phyloP scores from a whole-genome alignment of 1,140 invertebrate species.

The Heliothis virescens region DNA sequence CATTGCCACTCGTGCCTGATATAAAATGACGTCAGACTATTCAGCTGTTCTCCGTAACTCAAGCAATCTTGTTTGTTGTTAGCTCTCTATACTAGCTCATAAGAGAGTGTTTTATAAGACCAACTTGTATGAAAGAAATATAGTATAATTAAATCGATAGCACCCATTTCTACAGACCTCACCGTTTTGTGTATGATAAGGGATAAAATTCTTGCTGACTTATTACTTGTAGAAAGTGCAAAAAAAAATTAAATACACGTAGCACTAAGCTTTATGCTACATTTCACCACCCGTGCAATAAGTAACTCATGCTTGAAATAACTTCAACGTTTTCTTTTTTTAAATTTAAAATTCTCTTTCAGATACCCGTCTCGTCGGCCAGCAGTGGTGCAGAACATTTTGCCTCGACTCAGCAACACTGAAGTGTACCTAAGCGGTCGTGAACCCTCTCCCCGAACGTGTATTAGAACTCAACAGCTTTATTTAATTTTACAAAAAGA shows the following conservation, averaged over 20 bases:
- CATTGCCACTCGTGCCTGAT: conserved; percentile 37
- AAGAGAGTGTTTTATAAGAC: neutral
- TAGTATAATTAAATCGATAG: no score
- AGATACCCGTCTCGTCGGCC: conserved; percentile 49
- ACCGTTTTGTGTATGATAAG: no score
- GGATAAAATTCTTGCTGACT: no score
- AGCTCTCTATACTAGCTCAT: neutral
- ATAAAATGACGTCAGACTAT: conserved; percentile 41
- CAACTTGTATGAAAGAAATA: no score
- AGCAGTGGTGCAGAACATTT: conserved; percentile 59
- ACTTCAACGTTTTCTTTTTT: conserved; percentile 30
- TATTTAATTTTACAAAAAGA: conserved; percentile 46
- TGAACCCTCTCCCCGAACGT: conserved; percentile 48
- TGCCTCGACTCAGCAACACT: conserved; percentile 47
- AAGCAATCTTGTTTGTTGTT: conserved; percentile 12
- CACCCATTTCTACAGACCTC: no score
- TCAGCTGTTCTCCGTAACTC: conserved; percentile 24
- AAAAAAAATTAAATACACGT: neutral
- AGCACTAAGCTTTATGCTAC: neutral
- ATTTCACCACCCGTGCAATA: conserved; percentile 4
- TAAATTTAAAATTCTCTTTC: conserved; percentile 52
- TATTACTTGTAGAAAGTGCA: neutral
- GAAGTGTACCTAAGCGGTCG: conserved; percentile 59
- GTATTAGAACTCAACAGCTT: conserved; percentile 51
- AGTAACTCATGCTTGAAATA: conserved; percentile 28